phyloP scores from a whole-genome alignment of 2,797 vertebrate species.

The Fratercula arctica region DNA sequence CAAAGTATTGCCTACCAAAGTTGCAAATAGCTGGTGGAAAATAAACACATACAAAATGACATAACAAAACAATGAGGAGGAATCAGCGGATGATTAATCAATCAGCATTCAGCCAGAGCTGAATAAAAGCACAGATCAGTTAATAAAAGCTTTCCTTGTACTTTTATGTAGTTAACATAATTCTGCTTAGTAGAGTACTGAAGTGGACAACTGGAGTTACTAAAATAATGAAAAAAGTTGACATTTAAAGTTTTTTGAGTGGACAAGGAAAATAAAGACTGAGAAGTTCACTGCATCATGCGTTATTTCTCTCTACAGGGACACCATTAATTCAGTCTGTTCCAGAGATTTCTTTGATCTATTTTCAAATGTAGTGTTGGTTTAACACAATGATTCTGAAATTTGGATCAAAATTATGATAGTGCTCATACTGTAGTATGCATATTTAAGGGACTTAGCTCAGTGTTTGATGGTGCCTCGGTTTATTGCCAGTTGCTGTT shows the following conservation, averaged over 20 bases:
- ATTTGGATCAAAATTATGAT: neutral
- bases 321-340: neutral
- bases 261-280: neutral
- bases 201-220: neutral
- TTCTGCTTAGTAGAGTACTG: neutral
- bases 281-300: neutral
- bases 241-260: neutral
- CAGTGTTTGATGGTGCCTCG: neutral
- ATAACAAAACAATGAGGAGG: neutral
- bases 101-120: neutral
- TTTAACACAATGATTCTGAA: neutral
- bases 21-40: neutral
- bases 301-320: neutral
- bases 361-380: neutral
- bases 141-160: neutral
- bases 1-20: neutral
- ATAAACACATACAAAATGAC: neutral
- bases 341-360: neutral
- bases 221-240: neutral
- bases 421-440: neutral
- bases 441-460: neutral
- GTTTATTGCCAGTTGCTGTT: neutral
- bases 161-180: neutral
- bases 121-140: neutral
- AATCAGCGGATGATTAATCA: neutral